Evolutionary conservation across 2,888 invertebrate genomes (phyloP).

Genomic region (Drosophila leonis): DNA sequence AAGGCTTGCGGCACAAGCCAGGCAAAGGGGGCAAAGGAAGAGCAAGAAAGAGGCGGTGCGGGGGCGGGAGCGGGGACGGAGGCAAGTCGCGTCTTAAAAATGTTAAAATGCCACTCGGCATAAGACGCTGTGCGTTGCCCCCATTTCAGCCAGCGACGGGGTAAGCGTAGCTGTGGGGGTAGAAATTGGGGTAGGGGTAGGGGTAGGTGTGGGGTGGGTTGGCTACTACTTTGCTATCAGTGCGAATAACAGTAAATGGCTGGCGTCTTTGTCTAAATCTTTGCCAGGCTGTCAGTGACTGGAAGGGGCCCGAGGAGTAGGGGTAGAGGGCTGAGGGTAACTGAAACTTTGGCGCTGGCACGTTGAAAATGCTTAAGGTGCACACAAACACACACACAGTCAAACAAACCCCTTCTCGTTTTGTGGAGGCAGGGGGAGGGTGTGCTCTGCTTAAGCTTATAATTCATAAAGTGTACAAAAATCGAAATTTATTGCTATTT

Average conservation of each 20-base stretch:
- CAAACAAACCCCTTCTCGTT: slow-evolving; percentile 2
- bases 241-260: slow-evolving; percentile 44
- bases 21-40: neutral
- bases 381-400: neutral
- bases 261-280: slow-evolving; percentile 75
- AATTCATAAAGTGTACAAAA: slow-evolving; percentile 85
- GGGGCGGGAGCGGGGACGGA: slow-evolving; percentile 8
- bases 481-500: slow-evolving; percentile 85
- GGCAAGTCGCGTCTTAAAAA: slow-evolving; percentile 60
- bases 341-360: slow-evolving; percentile 68
- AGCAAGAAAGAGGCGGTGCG: slow-evolving; percentile 5
- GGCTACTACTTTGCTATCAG: slow-evolving; percentile 69
- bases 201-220: slow-evolving; percentile 3
- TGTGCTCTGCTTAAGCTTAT: slow-evolving; percentile 77
- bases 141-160: neutral
- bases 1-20: slow-evolving; percentile 66
- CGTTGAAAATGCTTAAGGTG: slow-evolving; percentile 78
- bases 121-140: slow-evolving; percentile 53
- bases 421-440: neutral
- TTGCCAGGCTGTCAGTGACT: slow-evolving; percentile 60
- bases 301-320: neutral
- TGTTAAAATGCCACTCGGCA: slow-evolving; percentile 65
- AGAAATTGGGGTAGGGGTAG: neutral
- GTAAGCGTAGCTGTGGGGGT: neutral
- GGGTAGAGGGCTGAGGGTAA: neutral